These are phyloP conservation scores for Eulemur rubriventer DNA, from an alignment of 2,797 vertebrate genomes.

Conservation along the genomic window DNA sequence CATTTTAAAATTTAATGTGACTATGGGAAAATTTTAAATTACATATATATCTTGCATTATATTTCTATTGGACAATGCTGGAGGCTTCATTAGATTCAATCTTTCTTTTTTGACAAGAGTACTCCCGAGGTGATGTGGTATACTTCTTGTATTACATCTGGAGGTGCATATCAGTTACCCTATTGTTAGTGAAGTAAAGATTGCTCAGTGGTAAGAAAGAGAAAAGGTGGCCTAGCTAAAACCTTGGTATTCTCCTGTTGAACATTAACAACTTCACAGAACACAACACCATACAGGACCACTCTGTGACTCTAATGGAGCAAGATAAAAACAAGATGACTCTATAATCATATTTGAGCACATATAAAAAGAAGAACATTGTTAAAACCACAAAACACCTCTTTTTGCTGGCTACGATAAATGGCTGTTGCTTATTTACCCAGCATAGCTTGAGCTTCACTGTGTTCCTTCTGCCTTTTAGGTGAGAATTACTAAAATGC, in stretches of 20 bases:
- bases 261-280: neutral
- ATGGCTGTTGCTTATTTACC: neutral
- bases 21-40: neutral
- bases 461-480: conserved; percentile 8
- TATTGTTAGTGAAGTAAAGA: neutral
- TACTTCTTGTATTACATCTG: neutral
- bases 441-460: neutral
- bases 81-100: neutral
- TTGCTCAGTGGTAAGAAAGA: neutral
- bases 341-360: neutral
- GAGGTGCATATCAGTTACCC: neutral
- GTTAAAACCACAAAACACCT: neutral
- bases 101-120: neutral
- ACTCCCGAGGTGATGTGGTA: neutral
- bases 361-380: neutral
- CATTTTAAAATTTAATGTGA: neutral
- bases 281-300: no score
- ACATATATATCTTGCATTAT: neutral
- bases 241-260: neutral
- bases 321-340: neutral
- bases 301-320: neutral
- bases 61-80: neutral
- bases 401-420: neutral
- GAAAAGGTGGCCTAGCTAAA: neutral
- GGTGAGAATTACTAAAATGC: neutral